Evolutionary conservation across 2,113 vertebrate species (phyloP), one percentile per base, ranked within the genome.

Genomic region (Mionectes macconnelli): DNA sequence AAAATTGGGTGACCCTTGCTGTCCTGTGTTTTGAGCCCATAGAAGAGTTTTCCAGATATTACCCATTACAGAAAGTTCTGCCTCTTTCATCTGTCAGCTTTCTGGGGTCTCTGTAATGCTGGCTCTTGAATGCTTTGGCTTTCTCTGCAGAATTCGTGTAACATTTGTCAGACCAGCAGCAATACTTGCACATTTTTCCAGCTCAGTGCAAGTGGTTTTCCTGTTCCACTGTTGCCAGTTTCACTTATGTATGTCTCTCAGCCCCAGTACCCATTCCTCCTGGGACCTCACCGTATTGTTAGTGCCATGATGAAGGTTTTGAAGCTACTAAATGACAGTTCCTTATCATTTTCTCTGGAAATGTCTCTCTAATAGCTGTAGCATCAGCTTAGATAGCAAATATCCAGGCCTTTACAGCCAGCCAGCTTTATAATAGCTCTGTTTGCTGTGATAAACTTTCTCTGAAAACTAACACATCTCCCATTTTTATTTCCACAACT

Each of bases 181-280:
- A 60, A 2, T n/a, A 49, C 18, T 57, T 44, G 8, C 28, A 30
- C 0, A 0, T 49, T 72, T 49, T 53, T 23, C 17, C 20, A 50
- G 42, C 81, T 74, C 50, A 62, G 0, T 35, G 6, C 40, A 82
- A 64, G 19, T 18, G 27, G 8, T 49, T 83, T 92, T 88, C 19
- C n/a, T 21, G 60, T 12, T 40, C 11, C 31, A 9, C 4, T 55
- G 6, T 35, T 76, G 35, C 39, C 16, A 28, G 9, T 90, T 21
- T 88, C 33, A 13, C 19, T 35, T 4, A 3, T 0, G 0, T n/a
- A 4, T 17, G 5, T 70, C 3, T 63, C 19, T 89, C 14, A 72
- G 16, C 8, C 5, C 3, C 45, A 69, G 24, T 22, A 39, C 13
- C 23, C 17, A 7, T 75, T 87, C 12, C 18, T 77, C 18, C 31